A percentile compares a stretch with the other conserved stretches of the same genome.
Conservation (phyloP, 2,888 invertebrate genomes). For the Cataglyphis rosenhaueri region DNA sequence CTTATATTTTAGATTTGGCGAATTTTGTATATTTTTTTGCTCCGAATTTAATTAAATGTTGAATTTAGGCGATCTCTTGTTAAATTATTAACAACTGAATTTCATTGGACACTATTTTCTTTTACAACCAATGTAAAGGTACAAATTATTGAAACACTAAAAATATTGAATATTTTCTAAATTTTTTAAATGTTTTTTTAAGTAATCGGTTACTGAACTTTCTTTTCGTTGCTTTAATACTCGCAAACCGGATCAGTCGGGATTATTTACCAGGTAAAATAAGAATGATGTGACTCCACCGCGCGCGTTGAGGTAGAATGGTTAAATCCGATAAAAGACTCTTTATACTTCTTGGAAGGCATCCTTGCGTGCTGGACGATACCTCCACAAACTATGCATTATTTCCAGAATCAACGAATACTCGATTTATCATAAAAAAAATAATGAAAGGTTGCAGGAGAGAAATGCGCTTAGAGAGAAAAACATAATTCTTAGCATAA, state of each 20-base stretch:
- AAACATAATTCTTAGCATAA: background rate
- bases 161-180: background rate
- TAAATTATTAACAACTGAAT: background rate
- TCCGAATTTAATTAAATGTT: background rate
- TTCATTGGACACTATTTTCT: background rate
- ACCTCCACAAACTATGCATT: background rate
- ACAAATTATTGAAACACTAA: background rate
- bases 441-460: background rate
- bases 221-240: background rate
- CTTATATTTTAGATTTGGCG: background rate
- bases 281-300: background rate
- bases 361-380: background rate
- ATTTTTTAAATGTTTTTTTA: background rate
- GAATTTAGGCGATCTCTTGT: background rate
- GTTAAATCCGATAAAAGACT: constrained; percentile 24
- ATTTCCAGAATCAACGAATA: background rate
- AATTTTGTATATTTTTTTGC: background rate
- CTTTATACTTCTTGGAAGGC: constrained; percentile 7
- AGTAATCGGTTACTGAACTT: background rate
- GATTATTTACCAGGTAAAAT: constrained; percentile 14
- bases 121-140: background rate
- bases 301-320: background rate
- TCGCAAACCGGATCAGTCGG: constrained; percentile 7
- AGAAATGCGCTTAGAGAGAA: background rate
- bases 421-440: background rate